These are phyloP conservation scores for Centrocercus urophasianus DNA, from an alignment of 2,113 vertebrate species.

Conservation along the genomic window DNA sequence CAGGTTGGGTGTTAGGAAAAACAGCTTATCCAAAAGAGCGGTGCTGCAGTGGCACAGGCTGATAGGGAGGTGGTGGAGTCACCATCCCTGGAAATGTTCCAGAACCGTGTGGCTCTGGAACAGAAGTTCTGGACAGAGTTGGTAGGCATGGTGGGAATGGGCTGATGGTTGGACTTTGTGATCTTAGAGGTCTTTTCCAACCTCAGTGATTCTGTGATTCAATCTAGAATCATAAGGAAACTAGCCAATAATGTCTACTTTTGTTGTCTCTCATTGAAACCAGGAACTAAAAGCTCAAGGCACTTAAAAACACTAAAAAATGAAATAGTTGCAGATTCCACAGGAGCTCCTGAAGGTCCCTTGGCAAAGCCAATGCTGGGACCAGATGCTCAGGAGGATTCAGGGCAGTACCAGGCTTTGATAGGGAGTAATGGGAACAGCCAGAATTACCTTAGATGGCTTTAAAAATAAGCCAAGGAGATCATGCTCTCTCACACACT, in stretches of 20 bases:
- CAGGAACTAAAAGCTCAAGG: neutral
- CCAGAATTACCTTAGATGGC: neutral
- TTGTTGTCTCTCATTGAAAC: neutral
- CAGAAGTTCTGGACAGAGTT: too few relatives aligned
- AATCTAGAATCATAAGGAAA: neutral
- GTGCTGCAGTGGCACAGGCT: too few relatives aligned
- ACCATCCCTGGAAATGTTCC: too few relatives aligned
- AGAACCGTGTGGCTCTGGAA: too few relatives aligned
- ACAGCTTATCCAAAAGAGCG: too few relatives aligned
- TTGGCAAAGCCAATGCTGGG: neutral
- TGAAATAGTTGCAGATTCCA: neutral
- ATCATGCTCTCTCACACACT: neutral
- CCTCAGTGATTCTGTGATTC: neutral
- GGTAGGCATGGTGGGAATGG: too few relatives aligned
- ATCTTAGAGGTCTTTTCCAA: too few relatives aligned
- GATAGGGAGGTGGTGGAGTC: too few relatives aligned
- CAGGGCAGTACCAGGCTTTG: neutral
- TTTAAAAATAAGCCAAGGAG: constrained; percentile 56
- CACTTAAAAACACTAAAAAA: neutral
- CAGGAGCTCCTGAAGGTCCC: neutral
- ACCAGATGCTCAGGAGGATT: neutral
- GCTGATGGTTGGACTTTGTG: too few relatives aligned
- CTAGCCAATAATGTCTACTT: neutral
- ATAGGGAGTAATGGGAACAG: neutral
- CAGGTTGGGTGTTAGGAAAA: too few relatives aligned